These are phyloP conservation scores for Gallinago paraguaiae DNA, from an alignment of 2,113 vertebrate genomes.

Conservation along the genomic window DNA sequence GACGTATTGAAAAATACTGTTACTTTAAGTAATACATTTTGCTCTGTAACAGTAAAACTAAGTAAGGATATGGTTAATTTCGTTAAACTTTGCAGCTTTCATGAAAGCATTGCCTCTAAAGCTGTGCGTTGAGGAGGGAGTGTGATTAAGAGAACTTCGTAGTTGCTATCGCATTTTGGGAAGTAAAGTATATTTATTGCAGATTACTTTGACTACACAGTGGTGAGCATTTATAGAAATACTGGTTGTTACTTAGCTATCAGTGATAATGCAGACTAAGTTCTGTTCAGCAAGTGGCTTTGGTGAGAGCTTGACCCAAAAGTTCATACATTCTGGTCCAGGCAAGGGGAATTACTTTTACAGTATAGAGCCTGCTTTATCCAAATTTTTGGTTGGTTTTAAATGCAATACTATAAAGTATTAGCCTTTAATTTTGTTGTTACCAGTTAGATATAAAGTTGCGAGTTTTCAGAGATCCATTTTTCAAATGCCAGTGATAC, in stretches of 20 bases:
- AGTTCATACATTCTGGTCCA: neutral
- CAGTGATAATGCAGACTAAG: neutral
- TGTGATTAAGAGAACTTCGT: neutral
- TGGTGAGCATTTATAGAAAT: neutral
- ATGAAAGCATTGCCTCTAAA: neutral
- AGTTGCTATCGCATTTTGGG: neutral
- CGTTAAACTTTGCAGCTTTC: neutral
- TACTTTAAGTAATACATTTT: neutral
- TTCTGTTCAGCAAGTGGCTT: neutral
- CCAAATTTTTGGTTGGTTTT: neutral
- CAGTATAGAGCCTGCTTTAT: neutral
- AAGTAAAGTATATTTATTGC: neutral
- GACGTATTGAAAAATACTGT: neutral
- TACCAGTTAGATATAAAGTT: neutral
- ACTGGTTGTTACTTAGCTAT: neutral
- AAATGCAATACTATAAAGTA: neutral
- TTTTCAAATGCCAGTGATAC: neutral
- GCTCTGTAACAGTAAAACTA: neutral
- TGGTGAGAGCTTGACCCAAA: neutral
- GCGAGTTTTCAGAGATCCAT: neutral
- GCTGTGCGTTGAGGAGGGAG: neutral
- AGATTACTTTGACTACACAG: neutral
- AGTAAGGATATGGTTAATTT: neutral
- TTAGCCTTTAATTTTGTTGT: neutral
- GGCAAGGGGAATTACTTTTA: neutral